phyloP scores from a whole-genome alignment of 1,140 invertebrate species.

The Leptinotarsa defecta region DNA sequence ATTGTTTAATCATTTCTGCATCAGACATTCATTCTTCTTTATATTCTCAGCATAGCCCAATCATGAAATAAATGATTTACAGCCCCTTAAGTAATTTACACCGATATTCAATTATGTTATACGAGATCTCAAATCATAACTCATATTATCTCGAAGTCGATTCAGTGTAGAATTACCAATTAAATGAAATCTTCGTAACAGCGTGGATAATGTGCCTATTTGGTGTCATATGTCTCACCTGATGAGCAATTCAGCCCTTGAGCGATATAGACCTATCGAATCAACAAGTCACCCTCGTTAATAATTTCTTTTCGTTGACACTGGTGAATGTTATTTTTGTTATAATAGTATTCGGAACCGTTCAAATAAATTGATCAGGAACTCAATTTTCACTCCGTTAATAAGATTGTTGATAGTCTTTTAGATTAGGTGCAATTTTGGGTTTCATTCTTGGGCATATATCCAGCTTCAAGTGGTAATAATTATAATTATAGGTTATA shows the following conservation, averaged over 20 bases:
- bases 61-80: slow-evolving; percentile 4
- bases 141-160: background rate
- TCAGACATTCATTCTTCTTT: no score
- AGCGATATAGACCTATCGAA: background rate
- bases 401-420: no score
- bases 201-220: slow-evolving; percentile 7
- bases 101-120: slow-evolving; percentile 6
- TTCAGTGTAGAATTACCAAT: slow-evolving; percentile 1
- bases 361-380: no score
- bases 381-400: no score
- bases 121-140: background rate
- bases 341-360: no score
- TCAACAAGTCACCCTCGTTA: background rate
- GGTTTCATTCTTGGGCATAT: no score
- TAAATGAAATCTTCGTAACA: slow-evolving; percentile 4
- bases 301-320: background rate
- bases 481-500: no score
- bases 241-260: background rate
- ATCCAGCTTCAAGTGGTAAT: no score
- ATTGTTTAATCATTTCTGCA: no score
- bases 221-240: background rate
- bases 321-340: background rate
- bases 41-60: background rate
- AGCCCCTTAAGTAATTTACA: background rate
- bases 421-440: no score